Evolutionary conservation across 2,797 vertebrate species (phyloP).

Genomic region (Mormyrops boulengeri): DNA sequence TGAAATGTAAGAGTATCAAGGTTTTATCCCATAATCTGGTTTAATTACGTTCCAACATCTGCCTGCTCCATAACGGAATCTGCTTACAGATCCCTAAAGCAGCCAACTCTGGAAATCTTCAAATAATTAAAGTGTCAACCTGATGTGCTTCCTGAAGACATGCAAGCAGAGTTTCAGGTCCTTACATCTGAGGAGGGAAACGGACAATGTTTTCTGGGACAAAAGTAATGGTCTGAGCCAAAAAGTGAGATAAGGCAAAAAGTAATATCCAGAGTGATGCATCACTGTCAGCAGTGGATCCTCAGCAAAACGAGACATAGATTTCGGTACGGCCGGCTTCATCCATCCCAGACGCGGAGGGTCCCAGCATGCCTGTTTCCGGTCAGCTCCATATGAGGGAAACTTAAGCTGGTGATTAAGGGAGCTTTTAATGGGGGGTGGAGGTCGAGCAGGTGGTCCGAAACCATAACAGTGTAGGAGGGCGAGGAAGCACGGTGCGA

Average conservation of each 20-base stretch:
- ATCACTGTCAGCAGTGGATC: not conserved
- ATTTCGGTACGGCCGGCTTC: not conserved
- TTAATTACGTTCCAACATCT: constrained; percentile 37
- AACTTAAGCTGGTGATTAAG: not conserved
- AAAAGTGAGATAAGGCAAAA: not conserved
- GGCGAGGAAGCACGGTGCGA: not conserved
- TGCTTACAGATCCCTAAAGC: constrained; percentile 30
- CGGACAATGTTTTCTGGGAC: not conserved
- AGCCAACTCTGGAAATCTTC: constrained; percentile 43
- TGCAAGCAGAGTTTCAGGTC: not conserved
- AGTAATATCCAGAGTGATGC: not conserved
- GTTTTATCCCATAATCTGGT: constrained; percentile 48
- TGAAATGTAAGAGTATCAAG: constrained; percentile 13
- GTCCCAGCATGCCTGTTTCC: not conserved
- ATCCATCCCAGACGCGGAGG: not conserved
- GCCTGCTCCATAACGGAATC: constrained; percentile 33
- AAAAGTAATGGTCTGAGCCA: not conserved
- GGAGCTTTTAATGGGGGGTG: not conserved
- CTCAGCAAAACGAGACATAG: not conserved
- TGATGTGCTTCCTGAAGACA: constrained; percentile 25
- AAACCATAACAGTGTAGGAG: not conserved
- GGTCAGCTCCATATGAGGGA: not conserved
- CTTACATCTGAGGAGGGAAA: constrained; percentile 20
- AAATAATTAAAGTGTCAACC: constrained; percentile 41
- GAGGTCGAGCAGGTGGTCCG: not conserved